Base-by-base conservation (phyloP, 2,888 invertebrate genomes). In the Cryptophagus acutangulus region DNA sequence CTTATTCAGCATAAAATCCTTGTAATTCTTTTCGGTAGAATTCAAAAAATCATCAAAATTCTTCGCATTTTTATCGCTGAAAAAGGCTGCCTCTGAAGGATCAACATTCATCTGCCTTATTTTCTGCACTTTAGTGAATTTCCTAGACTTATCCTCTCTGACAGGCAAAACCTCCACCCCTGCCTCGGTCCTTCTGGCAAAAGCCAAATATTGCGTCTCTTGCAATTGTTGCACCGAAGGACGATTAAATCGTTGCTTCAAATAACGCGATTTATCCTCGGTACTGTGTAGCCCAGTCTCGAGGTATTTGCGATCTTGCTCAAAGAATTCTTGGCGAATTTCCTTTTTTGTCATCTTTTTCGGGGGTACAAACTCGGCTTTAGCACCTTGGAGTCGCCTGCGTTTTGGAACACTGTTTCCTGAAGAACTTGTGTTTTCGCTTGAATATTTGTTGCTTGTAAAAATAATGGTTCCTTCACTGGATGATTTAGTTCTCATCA, bases 221-320 rank as follows among this genome's bases (percentile, higher is more conserved):
- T 59, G 58, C 10, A 66, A 45, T 38, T 66, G 65, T 26, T 51
- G 48, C 0, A 63, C 53, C 3, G 56, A 53, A 1, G 67, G 67
- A 15, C 63, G 51, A 16, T 61, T 66, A 12, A 58, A 36, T 18
- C 55, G 52, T 17, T 57, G 46, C 33, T 55, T 59, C 30, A 61
- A 35, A 39, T 61, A 58, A 47, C 55, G 58, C 0, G 51, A 42
- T 24, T 51, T 49, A 31, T 56, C 46, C 6, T 10, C n/a, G 1
- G 52, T 41, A n/a, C 49, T 38, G 2, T 45, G 48, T 9, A 49
- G 40, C 14, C 41, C 45, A 18, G 36, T 43, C 17, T 62, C 56
- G 14, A 62, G 46, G 20, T 64, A 34, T 38, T 48, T 53, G 36
- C 52, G 48, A 25, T 61, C 59, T 44, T 66, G 62, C 36, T 61